A percentile compares a stretch with the other conserved stretches of the same genome.
phyloP scores from a whole-genome alignment of 2,888 invertebrate genomes.

The Drosophila melanosoma region DNA sequence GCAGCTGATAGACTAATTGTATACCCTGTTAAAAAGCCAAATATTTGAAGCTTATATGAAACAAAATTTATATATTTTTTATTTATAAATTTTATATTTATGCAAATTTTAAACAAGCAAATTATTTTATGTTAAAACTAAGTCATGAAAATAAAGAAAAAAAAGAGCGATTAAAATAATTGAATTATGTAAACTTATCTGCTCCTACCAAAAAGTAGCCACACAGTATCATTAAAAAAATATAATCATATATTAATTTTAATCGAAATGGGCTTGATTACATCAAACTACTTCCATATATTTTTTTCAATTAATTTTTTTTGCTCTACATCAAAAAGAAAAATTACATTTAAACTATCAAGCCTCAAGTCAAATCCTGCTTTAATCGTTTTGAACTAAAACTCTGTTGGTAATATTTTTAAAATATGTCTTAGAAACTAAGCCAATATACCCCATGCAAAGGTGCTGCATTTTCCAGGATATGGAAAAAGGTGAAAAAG shows the following conservation, averaged over 20 bases:
- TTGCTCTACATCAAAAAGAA: not conserved
- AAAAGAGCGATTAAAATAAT: not conserved
- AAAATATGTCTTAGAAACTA: too few species aligned
- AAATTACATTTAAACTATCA: not conserved
- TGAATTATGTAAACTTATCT: not conserved
- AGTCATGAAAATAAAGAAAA: too few species aligned
- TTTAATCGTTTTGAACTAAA: not conserved
- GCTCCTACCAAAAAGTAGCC: not conserved
- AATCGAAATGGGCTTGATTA: too few species aligned
- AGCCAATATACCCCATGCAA: not conserved
- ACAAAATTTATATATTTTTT: too few species aligned
- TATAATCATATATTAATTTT: too few species aligned
- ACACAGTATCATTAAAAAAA: not conserved
- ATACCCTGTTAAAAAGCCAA: slow-evolving; percentile 5
- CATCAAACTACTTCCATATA: too few species aligned
- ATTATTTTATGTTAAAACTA: not conserved
- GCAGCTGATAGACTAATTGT: not conserved
- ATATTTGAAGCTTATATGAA: not conserved
- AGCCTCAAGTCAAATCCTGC: not conserved
- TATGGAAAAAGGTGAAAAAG: slow-evolving; percentile 54
- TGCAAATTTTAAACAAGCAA: too few species aligned
- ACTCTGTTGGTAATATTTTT: too few species aligned
- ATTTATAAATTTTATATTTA: too few species aligned
- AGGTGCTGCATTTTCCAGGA: slow-evolving; percentile 2
- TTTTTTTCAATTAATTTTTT: too few species aligned